Conservation (phyloP, 2,113 vertebrate species). For the Ciconia stormi region DNA sequence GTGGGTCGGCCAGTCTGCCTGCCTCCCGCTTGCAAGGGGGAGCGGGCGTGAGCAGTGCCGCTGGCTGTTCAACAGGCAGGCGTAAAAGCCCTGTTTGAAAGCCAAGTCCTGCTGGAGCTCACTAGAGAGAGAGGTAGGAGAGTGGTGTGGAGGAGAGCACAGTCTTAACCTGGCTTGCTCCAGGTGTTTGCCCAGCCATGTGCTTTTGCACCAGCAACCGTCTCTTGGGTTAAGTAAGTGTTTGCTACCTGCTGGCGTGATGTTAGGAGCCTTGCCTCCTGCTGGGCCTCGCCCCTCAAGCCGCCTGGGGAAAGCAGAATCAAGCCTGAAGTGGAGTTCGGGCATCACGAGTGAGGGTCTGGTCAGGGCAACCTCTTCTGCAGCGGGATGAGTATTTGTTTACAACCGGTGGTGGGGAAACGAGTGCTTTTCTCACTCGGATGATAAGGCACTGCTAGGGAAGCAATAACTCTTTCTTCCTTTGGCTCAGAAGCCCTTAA, state of each 20-base stretch:
- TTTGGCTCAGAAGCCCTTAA: neutral
- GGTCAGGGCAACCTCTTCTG: neutral
- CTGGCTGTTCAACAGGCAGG: neutral
- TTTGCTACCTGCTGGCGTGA: rapidly evolving
- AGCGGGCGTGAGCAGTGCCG: neutral
- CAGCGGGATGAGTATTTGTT: rapidly evolving
- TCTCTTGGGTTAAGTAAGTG: no score
- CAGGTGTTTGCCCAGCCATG: neutral
- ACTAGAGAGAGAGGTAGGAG: neutral
- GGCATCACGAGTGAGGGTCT: no score
- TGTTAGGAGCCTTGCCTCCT: neutral
- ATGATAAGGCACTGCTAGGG: neutral
- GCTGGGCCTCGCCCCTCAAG: neutral
- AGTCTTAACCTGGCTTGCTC: neutral
- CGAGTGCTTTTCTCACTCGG: neutral
- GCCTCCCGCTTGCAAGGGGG: rapidly evolving
- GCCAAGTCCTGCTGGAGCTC: neutral
- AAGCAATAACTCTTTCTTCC: neutral
- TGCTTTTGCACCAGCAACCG: neutral
- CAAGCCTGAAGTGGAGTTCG: neutral
- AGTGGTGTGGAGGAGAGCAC: neutral
- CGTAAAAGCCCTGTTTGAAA: neutral
- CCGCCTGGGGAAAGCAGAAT: neutral
- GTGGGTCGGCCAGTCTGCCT: rapidly evolving
- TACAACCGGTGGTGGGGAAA: rapidly evolving